Evolutionary conservation across 2,797 vertebrate species (phyloP).

Genomic region (Artibeus jamaicensis): DNA sequence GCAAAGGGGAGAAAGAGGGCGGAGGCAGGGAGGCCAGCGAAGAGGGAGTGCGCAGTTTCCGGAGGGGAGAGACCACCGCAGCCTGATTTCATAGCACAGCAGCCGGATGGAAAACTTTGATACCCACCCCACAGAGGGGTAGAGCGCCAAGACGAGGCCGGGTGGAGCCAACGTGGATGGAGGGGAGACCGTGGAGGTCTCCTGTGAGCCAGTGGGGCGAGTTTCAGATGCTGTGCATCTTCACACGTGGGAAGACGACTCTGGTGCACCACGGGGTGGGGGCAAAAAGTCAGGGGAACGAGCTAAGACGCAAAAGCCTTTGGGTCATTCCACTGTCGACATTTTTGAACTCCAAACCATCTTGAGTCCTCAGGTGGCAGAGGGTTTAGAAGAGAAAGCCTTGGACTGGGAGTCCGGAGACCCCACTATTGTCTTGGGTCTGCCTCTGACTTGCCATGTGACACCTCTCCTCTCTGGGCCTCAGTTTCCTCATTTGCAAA

Average conservation of each 20-base stretch:
- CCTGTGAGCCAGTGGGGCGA: accelerated
- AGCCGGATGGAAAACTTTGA: background rate
- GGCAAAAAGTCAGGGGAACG: too few species aligned
- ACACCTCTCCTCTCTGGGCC: background rate
- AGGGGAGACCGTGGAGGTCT: background rate
- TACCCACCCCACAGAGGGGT: background rate
- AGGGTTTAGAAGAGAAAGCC: background rate
- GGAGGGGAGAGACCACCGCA: background rate
- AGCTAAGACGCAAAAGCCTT: background rate
- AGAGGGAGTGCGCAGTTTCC: background rate
- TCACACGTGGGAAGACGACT: background rate
- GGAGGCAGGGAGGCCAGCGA: background rate
- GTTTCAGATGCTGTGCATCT: background rate
- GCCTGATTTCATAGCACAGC: background rate
- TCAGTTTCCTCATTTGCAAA: background rate
- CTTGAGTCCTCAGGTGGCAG: background rate
- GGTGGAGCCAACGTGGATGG: background rate
- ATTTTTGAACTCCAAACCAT: background rate
- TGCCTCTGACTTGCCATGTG: background rate
- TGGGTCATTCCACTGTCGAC: background rate
- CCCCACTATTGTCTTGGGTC: background rate
- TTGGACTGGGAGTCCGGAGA: background rate
- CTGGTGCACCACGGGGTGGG: background rate
- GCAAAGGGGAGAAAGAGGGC: too few species aligned
- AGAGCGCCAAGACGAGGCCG: background rate